A percentile compares a stretch with the other conserved stretches of the same genome.
These are phyloP conservation scores for Peromyscus polionotus DNA, from an alignment of 2,113 vertebrate species.

Conservation along the genomic window DNA sequence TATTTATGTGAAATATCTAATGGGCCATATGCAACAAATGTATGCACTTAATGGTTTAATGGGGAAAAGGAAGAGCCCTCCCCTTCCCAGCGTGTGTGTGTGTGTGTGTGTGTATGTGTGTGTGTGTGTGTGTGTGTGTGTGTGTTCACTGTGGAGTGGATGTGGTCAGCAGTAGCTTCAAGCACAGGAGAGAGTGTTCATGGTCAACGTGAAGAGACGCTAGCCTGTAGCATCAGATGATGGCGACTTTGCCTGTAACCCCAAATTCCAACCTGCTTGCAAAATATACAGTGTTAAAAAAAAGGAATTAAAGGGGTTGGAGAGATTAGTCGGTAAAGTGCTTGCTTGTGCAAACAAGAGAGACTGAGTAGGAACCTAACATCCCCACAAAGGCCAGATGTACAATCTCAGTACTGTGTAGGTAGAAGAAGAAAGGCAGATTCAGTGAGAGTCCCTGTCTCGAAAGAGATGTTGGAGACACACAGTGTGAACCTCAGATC, in stretches of 20 bases:
- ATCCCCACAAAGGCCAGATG: background rate
- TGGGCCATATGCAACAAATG: background rate
- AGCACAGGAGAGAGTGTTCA: background rate
- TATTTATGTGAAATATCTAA: constrained; percentile 39
- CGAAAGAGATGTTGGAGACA: background rate
- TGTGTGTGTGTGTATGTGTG: background rate
- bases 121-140: background rate
- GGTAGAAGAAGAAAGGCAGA: background rate
- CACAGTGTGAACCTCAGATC: background rate
- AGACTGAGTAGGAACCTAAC: background rate
- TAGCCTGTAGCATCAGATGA: background rate
- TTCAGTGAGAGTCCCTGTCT: background rate
- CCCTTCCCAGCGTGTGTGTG: accelerated
- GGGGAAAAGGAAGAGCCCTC: background rate
- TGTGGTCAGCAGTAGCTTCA: background rate
- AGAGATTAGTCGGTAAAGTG: background rate
- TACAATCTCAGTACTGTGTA: background rate
- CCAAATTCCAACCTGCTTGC: background rate
- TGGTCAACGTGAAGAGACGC: background rate
- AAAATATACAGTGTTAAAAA: background rate
- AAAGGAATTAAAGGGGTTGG: background rate
- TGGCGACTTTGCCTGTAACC: background rate
- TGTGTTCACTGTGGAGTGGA: background rate
- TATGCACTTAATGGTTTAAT: background rate
- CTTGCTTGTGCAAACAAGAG: background rate